Evolutionary conservation across 30 jellyfish, hydroid and myxozoan species (phyloP).

Genomic region (Aurelia aurita): DNA sequence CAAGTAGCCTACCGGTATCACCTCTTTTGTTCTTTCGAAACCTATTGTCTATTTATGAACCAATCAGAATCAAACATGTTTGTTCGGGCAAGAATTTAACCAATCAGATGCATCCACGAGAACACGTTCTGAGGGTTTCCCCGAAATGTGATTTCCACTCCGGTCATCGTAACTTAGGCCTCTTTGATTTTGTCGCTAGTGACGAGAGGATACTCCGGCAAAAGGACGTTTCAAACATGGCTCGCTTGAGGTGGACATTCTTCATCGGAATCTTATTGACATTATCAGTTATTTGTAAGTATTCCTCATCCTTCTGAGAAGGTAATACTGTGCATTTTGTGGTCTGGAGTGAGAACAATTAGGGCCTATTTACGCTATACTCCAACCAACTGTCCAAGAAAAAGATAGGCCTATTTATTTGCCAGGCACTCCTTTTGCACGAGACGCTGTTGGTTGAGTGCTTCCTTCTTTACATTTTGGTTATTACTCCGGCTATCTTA

Average conservation of each 20-base stretch:
- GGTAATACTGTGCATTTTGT: too few species aligned
- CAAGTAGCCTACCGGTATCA: conserved; percentile 23
- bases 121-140: conserved; percentile 47
- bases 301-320: neutral
- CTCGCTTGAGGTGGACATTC: conserved; percentile 48
- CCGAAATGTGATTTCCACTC: conserved; percentile 43
- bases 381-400: too few species aligned
- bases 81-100: neutral
- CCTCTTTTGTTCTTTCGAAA: conserved; percentile 3
- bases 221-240: conserved; percentile 15
- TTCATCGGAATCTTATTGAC: conserved; percentile 33
- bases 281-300: conserved; percentile 48
- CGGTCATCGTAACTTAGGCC: neutral
- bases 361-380: too few species aligned
- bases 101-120: conserved; percentile 77
- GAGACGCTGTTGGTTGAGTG: too few species aligned
- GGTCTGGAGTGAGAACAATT: too few species aligned
- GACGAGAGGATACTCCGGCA: conserved; percentile 1
- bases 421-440: too few species aligned
- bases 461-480: too few species aligned
- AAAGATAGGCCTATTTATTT: too few species aligned
- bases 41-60: neutral
- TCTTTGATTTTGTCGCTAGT: neutral
- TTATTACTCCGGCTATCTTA: too few species aligned
- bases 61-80: conserved; percentile 62